These are phyloP conservation scores for Agrilus cyanescens DNA, from an alignment of 2,888 invertebrate species.

Conservation along the genomic window DNA sequence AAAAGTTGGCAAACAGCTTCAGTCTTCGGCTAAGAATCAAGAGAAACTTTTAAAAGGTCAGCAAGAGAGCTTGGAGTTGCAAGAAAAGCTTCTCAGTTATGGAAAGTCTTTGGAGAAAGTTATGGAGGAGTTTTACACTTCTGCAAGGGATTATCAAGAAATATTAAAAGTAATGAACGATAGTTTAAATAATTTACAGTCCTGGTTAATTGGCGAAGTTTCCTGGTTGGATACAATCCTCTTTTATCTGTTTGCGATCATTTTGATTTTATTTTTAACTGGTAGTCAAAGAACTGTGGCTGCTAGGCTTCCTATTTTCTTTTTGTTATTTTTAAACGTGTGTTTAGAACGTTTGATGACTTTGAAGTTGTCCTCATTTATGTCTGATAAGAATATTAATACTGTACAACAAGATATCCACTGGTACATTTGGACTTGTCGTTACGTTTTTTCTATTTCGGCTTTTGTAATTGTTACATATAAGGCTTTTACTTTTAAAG, in stretches of 20 bases:
- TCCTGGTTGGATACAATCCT: conserved; percentile 49
- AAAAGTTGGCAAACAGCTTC: conserved; percentile 37
- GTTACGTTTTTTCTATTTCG: conserved; percentile 32
- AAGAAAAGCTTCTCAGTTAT: conserved; percentile 40
- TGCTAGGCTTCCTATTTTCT: conserved; percentile 43
- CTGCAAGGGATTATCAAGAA: conserved; percentile 43
- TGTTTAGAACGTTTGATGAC: conserved; percentile 37
- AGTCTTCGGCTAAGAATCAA: conserved; percentile 36
- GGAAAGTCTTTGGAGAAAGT: conserved; percentile 42
- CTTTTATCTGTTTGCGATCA: conserved; percentile 42
- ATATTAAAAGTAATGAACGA: conserved; percentile 44
- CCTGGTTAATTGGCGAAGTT: conserved; percentile 50
- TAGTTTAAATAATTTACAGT: conserved; percentile 43
- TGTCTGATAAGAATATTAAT: conserved; percentile 18
- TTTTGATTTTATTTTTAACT: conserved; percentile 44
- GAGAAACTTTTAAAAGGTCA: conserved; percentile 36
- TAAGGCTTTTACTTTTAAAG: conserved; percentile 31
- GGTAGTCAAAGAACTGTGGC: conserved; percentile 41
- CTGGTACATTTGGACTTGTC: conserved; percentile 34
- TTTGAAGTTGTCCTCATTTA: conserved; percentile 15
- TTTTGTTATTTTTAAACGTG: conserved; percentile 39
- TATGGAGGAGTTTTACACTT: conserved; percentile 37
- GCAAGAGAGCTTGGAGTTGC: conserved; percentile 36
- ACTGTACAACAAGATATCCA: conserved; percentile 31
- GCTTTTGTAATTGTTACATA: conserved; percentile 28